Evolutionary conservation across 64 coral and sea anemone genomes (phyloP).

Genomic region (Dendronephthya gigantea): DNA sequence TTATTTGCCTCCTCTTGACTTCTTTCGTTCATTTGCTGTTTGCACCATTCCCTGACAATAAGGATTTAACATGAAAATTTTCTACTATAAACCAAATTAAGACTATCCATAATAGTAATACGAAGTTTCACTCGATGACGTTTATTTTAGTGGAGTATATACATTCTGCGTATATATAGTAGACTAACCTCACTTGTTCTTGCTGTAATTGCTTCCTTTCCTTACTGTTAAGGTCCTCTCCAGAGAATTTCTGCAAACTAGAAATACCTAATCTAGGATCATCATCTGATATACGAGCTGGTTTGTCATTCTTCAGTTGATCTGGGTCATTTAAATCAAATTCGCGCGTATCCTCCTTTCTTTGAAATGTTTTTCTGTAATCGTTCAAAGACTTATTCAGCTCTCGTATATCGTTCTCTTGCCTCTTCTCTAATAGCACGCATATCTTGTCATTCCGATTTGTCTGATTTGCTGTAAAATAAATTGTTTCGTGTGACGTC

Average conservation of each 20-base stretch:
- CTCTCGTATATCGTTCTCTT: slow-evolving; percentile 89
- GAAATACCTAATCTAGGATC: slow-evolving; percentile 86
- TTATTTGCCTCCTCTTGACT: background rate
- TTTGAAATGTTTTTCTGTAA: slow-evolving; percentile 63
- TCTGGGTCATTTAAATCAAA: slow-evolving; percentile 99
- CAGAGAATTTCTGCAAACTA: slow-evolving; percentile 88
- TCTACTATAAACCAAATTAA: no score
- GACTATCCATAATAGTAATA: no score
- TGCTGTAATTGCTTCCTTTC: slow-evolving; percentile 64
- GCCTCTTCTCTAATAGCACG: slow-evolving; percentile 67
- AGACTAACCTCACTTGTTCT: slow-evolving; percentile 74
- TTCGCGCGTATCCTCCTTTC: slow-evolving; percentile 57
- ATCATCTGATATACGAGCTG: slow-evolving; percentile 91
- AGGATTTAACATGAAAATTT: background rate
- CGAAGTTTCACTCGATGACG: no score
- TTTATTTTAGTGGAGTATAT: no score
- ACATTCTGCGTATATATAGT: no score
- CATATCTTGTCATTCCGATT: slow-evolving; percentile 90
- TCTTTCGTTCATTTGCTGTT: slow-evolving; percentile 3
- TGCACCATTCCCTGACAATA: slow-evolving; percentile 5
- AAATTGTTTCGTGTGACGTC: background rate
- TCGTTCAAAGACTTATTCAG: slow-evolving; percentile 80
- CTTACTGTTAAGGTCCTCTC: slow-evolving; percentile 83
- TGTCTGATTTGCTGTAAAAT: slow-evolving; percentile 68
- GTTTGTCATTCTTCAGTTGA: slow-evolving; percentile 88